Base-by-base conservation (phyloP, 1,140 invertebrate genomes). In the Drosophila littoralis region DNA sequence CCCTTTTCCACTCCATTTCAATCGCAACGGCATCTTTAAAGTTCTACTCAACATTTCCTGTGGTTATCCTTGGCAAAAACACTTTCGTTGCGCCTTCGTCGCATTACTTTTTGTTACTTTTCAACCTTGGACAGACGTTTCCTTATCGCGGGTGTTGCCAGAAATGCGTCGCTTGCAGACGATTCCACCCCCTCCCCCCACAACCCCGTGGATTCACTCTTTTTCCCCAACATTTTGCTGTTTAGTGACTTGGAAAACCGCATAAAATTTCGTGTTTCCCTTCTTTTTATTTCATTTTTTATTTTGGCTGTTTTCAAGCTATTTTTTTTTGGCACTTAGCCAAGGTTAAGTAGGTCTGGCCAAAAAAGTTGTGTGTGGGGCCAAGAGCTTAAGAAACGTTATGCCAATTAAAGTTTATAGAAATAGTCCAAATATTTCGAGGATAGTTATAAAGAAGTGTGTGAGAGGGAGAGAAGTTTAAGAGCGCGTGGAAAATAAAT, bases 281-380 rank as follows among this genome's bases (percentile, higher is more conserved):
- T 79, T 46, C 55, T 60, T 72, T 79, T 8, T 33, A 4, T 51
- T 13, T 28, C 1, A 43, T 43, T 43, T 8, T 79, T 70, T 64
- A 54, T 70, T 66, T 42, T 50, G 63, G 57, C 54, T 85, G 50
- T 58, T 78, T 78, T 71, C 46, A 38, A 70, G 51, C 22, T 38
- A 54, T 63, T 81, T 81, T 81, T 81, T 28, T 17, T 88, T 88
- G 82, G 75, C 75, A 82, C 75, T 76, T 76, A 54, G 48, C 79
- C 82, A 85, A 85, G 82, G 82, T 75, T 73, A 82, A 77, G 64
- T 80, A 69, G 59, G 36, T 22, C 15, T 13, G 13, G 13, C 43
- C 50, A 35, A 35, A 48, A 50, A 38, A 10, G 15, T 10, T 22
- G 40, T 45, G 42, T 35, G 12, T 12, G 10, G 12, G 9, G 9